Evolutionary conservation across 2,888 invertebrate genomes (phyloP), one percentile per base, ranked within the genome.

Genomic region (Phortica okadai): DNA sequence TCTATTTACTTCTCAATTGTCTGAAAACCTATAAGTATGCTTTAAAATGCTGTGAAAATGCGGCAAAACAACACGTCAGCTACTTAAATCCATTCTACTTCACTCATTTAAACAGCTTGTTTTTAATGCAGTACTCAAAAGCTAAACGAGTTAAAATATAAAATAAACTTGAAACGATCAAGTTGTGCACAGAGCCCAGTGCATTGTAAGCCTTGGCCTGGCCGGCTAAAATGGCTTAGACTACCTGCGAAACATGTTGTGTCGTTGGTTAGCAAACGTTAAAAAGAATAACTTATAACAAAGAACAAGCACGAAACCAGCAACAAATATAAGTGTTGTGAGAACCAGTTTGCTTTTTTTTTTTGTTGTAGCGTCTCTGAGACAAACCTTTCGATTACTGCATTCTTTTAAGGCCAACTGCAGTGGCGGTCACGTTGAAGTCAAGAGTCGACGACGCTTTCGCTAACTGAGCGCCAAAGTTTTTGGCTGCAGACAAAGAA

Each of bases 301-400:
- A 72, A 72, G 70, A 72, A 72, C 11, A 25, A 72, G 42, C 67
- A 67, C 42, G 6, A 67, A 66, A 42, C 33, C 11, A 21, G 54
- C 69, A 21, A 50, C 69, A n/a, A 14, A 56, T 6, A 11, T n/a
- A 16, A 56, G 7, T 16, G 6, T 16, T n/a, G 56, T 56, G 8
- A 14, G 45, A 69, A 69, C 69, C 69, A 42, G 69, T 69, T 21
- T 21, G 21, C 21, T 21, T 21, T 56, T 56, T 21, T 56, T 56
- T 16, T 56, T 7, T 62, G 10, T 25, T 25, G 25, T 21, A 62
- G 16, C n/a, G 67, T 44, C 70, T 25, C 2, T 21, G 54, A 7
- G 6, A 33, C 79, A 85, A 83, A 84, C 87, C 85, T 85, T 85
- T 85, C 85, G 85, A 87, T 87, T 88, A 86, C 88, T 87, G 85